A percentile compares a stretch with the other conserved stretches of the same genome.
Conservation (phyloP, 2,797 vertebrate species). For the Meriones psammophilus region DNA sequence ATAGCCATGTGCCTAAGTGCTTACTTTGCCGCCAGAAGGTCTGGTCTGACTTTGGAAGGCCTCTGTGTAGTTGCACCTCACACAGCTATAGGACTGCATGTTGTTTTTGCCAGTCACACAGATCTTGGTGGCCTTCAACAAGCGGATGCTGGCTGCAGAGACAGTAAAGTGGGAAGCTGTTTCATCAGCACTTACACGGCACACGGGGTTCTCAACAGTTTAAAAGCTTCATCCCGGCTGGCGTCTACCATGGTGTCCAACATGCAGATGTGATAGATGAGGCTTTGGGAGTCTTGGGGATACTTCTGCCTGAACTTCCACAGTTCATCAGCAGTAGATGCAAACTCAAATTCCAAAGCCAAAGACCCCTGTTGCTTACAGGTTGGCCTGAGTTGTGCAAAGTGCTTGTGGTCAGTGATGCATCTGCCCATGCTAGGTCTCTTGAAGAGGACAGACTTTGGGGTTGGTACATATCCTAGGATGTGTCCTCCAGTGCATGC, state of each 20-base stretch:
- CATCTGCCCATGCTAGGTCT: not conserved
- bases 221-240: not conserved
- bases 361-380: not conserved
- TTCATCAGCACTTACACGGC: not conserved
- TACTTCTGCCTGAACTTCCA: not conserved
- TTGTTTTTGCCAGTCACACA: slow-evolving; percentile 72
- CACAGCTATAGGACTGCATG: slow-evolving; percentile 52
- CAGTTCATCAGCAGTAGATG: not conserved
- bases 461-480: too few relatives aligned
- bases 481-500: not conserved
- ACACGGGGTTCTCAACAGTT: not conserved
- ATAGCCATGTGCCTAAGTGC: not conserved
- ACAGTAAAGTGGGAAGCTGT: not conserved
- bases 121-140: slow-evolving; percentile 85
- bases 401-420: not conserved
- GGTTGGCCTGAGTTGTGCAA: not conserved
- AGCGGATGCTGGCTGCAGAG: slow-evolving; percentile 81
- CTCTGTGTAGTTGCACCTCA: slow-evolving; percentile 84
- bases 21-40: slow-evolving; percentile 77
- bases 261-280: not conserved
- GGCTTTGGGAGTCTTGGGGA: not conserved
- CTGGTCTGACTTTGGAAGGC: slow-evolving; percentile 79
- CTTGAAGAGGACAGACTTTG: not conserved
- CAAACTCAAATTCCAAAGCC: not conserved
- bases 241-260: not conserved